A percentile compares a stretch with the other conserved stretches of the same genome.
These are phyloP conservation scores for Notothenia rossii DNA, from an alignment of 2,113 vertebrate genomes.

Conservation along the genomic window DNA sequence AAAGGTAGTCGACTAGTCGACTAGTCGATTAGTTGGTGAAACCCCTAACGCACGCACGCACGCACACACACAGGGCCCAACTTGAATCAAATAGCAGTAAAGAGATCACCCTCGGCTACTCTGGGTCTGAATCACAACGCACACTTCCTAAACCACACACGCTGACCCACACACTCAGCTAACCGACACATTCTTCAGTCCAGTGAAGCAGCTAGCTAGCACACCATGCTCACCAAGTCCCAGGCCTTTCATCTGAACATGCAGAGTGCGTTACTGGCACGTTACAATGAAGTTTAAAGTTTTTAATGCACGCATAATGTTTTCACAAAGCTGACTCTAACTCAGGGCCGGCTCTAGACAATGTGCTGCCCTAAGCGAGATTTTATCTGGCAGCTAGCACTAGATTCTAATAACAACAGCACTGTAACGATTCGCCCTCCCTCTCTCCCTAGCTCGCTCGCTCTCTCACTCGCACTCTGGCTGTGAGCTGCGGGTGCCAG, in stretches of 20 bases:
- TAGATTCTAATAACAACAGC: too few relatives aligned
- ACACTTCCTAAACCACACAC: neutral
- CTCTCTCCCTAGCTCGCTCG: too few relatives aligned
- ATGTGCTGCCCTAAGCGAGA: too few relatives aligned
- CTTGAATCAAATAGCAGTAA: constrained; percentile 2
- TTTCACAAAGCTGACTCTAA: constrained; percentile 46
- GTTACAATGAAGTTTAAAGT: constrained; percentile 58
- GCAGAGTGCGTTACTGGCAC: constrained; percentile 65
- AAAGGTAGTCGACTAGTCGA: too few relatives aligned
- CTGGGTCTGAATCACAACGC: constrained; percentile 36
- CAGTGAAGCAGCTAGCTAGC: constrained; percentile 53
- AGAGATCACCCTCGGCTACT: constrained; percentile 30
- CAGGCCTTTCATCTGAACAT: constrained; percentile 52
- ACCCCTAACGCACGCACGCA: constrained; percentile 25
- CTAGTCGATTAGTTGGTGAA: too few relatives aligned
- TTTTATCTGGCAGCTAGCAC: too few relatives aligned
- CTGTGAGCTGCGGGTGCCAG: too few relatives aligned
- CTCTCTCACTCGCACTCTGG: too few relatives aligned
- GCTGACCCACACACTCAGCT: constrained; percentile 7
- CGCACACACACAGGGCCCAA: constrained; percentile 8
- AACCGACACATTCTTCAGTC: constrained; percentile 2
- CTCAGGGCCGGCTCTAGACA: too few relatives aligned
- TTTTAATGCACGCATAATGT: constrained; percentile 59
- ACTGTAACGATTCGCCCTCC: too few relatives aligned
- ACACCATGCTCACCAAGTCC: constrained; percentile 50